Percentiles rank a stretch among this genome's conserved stretches.
Evolutionary conservation across 2,888 invertebrate genomes (phyloP).

Genomic region (Clunio marinus): DNA sequence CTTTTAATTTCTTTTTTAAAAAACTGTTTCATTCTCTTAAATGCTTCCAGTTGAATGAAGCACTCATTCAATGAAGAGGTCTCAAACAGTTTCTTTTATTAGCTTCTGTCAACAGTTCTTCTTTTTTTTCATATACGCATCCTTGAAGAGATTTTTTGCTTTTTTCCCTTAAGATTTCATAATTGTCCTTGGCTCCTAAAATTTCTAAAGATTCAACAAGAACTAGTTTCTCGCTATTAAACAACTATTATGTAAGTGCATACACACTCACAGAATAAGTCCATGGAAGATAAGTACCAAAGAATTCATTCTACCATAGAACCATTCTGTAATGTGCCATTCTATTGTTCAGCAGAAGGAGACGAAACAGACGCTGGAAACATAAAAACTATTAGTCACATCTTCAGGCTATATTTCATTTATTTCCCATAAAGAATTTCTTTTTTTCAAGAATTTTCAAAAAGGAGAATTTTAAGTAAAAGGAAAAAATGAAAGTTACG

Average conservation of each 20-base stretch:
- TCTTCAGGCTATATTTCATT: slow-evolving; percentile 30
- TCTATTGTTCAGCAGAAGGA: slow-evolving; percentile 7
- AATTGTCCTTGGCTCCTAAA: slow-evolving; percentile 24
- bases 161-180: slow-evolving; percentile 12
- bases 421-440: background rate
- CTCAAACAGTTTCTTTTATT: background rate
- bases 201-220: background rate
- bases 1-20: background rate
- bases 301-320: background rate
- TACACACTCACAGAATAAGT: background rate
- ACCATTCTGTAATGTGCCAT: background rate
- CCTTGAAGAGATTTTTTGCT: background rate
- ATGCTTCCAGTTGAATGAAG: slow-evolving; percentile 21
- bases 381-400: slow-evolving; percentile 36
- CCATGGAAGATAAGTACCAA: background rate
- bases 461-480: background rate
- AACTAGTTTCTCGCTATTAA: slow-evolving; percentile 23
- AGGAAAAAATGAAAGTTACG: too few species aligned
- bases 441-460: background rate
- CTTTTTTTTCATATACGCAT: background rate
- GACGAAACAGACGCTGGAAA: background rate
- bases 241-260: slow-evolving; percentile 29
- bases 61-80: slow-evolving; percentile 7
- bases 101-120: slow-evolving; percentile 16
- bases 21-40: slow-evolving; percentile 8